phyloP scores from a whole-genome alignment of 2,888 invertebrate species.

The Epirrita christyi region DNA sequence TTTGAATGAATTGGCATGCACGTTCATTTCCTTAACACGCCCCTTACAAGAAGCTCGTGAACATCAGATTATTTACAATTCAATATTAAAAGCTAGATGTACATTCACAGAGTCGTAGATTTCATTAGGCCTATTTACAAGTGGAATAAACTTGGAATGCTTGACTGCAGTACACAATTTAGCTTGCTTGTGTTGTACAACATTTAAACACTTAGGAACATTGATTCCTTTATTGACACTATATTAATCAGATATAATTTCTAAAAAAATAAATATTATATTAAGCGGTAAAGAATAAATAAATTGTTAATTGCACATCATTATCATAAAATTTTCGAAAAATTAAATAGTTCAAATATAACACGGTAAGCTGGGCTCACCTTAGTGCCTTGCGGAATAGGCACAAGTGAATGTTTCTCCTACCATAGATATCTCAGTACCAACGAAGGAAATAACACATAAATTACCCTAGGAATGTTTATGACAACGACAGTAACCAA shows the following conservation, averaged over 20 bases:
- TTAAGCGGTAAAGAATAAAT: slow-evolving; percentile 80
- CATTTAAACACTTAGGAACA: slow-evolving; percentile 76
- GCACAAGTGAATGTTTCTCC: slow-evolving; percentile 64
- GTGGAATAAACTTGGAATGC: slow-evolving; percentile 83
- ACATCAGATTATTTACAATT: slow-evolving; percentile 77
- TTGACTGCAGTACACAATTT: slow-evolving; percentile 73
- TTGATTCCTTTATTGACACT: slow-evolving; percentile 70
- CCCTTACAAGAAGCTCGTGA: slow-evolving; percentile 67
- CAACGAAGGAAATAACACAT: slow-evolving; percentile 58
- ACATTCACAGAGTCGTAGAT: slow-evolving; percentile 73
- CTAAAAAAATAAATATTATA: slow-evolving; percentile 80
- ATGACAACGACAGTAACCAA: slow-evolving; percentile 70
- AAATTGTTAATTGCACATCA: slow-evolving; percentile 79
- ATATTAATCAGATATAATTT: slow-evolving; percentile 71
- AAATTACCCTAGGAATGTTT: slow-evolving; percentile 74
- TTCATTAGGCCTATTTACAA: slow-evolving; percentile 83
- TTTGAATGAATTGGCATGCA: slow-evolving; percentile 60
- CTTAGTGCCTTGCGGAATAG: slow-evolving; percentile 62
- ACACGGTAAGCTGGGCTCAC: slow-evolving; percentile 72
- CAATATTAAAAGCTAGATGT: slow-evolving; percentile 73
- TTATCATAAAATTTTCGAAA: slow-evolving; percentile 72
- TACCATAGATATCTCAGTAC: slow-evolving; percentile 52
- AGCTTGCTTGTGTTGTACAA: slow-evolving; percentile 70
- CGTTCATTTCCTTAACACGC: slow-evolving; percentile 65
- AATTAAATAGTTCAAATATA: slow-evolving; percentile 65